A percentile compares a stretch with the other conserved stretches of the same genome.
Conservation (phyloP, 2,113 vertebrate genomes). For the Chaetodon trifascialis region DNA sequence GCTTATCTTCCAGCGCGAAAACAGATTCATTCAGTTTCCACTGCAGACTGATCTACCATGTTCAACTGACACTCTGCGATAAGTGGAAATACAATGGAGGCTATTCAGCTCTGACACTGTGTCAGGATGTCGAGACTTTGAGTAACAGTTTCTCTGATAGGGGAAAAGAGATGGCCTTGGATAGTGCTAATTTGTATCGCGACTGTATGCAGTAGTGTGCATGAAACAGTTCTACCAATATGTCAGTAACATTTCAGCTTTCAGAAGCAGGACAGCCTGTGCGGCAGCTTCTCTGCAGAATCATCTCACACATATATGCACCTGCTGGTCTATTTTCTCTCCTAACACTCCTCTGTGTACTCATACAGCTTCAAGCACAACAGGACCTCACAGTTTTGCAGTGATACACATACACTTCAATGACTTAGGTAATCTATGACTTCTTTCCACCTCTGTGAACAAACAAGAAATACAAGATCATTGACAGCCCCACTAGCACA, state of each 20-base stretch:
- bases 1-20: constrained; percentile 61
- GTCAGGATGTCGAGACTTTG: constrained; percentile 33
- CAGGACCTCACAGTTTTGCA: constrained; percentile 16
- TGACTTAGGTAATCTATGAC: background rate
- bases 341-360: background rate
- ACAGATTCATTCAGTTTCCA: constrained; percentile 53
- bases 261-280: background rate
- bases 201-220: background rate
- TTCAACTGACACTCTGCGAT: constrained; percentile 59
- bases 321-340: constrained; percentile 11
- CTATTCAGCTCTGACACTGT: constrained; percentile 44
- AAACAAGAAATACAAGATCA: background rate
- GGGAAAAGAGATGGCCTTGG: constrained; percentile 23
- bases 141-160: constrained; percentile 19
- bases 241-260: constrained; percentile 20
- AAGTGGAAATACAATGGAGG: constrained; percentile 51
- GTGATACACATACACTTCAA: background rate
- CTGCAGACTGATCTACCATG: constrained; percentile 54
- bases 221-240: constrained; percentile 21
- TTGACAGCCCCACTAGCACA: background rate
- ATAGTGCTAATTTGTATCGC: constrained; percentile 39
- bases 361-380: constrained; percentile 22
- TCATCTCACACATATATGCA: background rate
- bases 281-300: background rate
- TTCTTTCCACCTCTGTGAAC: constrained; percentile 16